Base-by-base conservation (phyloP, 1,140 invertebrate species). In the Hydropsyche tenuis region DNA sequence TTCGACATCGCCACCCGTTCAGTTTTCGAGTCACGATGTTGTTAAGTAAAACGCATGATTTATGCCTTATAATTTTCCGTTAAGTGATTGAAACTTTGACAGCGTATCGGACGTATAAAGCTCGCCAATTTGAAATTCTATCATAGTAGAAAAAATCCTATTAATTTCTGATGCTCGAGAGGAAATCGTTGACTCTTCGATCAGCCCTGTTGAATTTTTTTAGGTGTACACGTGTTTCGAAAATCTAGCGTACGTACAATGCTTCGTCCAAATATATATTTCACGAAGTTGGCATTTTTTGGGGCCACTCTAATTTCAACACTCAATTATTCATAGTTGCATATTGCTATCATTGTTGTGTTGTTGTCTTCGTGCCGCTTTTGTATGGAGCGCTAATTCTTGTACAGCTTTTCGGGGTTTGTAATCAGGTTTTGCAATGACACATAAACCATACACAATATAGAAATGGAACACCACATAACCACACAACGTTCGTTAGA, bases 291-390 rank as follows among this genome's bases (percentile, higher is more conserved):
- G 56, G 56, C 56, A 60, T 60, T 60, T 27, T 60, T 60, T 60
- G 3, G 30, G 23, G 56, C 23, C 56, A 27, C 22, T 60, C 56
- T 60, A 60, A 60, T 60, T 60, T 60, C 56, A 60, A 60, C 56
- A 60, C 22, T n/a, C 56, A 60, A 60, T 60, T 60, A 60, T 60
- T 60, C 56, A 60, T 60, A 60, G 56, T 60, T 60, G 56, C 56
- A 60, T 27, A 20, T 60, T 27, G 56, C 56, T 60, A 60, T 60
- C 56, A 60, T 60, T 60, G 56, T 60, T 60, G 51, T 46, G 48
- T 53, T 53, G 48, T 53, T 53, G 48, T 53, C 48, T 53, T 53
- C 48, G 48, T 53, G 48, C 48, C 48, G 48, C n/a, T 20, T 53
- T 53, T 53, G 16, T 16, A 18, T 18, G 16, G 48, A 20, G 7